These are phyloP conservation scores for Thereva nobilitata DNA, from an alignment of 2,888 invertebrate genomes.

Conservation along the genomic window DNA sequence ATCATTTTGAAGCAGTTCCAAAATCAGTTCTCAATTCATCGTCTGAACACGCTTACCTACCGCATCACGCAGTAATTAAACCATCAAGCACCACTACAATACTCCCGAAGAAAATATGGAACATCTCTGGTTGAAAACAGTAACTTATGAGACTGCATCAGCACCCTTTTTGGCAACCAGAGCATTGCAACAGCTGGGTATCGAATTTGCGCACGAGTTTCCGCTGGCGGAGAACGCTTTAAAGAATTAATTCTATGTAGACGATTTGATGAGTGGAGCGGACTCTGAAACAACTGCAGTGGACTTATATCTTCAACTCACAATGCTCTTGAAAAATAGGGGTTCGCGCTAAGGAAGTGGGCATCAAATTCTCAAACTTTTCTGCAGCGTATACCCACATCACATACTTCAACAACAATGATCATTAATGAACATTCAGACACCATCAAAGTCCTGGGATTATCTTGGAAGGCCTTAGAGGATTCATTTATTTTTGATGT, in stretches of 20 bases:
- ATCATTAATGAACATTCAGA: background rate
- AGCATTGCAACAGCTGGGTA: background rate
- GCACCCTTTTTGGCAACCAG: constrained; percentile 10
- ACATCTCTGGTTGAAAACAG: background rate
- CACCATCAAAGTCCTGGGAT: constrained; percentile 1
- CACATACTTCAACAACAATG: background rate
- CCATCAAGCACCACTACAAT: background rate
- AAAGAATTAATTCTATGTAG: constrained; percentile 1
- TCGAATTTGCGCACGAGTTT: background rate
- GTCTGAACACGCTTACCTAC: background rate
- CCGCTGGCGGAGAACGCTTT: constrained; percentile 1
- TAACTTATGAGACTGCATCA: constrained; percentile 16
- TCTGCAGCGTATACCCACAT: background rate
- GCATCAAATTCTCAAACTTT: background rate
- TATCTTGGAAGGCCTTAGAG: background rate
- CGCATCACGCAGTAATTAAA: constrained; percentile 7
- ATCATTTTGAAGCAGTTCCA: background rate
- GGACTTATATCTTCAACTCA: background rate
- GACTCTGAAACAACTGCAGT: background rate
- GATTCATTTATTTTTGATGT: constrained; percentile 7
- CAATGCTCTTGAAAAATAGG: background rate
- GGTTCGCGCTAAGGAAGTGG: constrained; percentile 6
- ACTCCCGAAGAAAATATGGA: background rate
- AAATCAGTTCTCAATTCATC: too few species aligned
- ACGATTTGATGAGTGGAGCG: constrained; percentile 3